Conservation (phyloP, 2,797 vertebrate genomes). For the Podarcis lilfordi region DNA sequence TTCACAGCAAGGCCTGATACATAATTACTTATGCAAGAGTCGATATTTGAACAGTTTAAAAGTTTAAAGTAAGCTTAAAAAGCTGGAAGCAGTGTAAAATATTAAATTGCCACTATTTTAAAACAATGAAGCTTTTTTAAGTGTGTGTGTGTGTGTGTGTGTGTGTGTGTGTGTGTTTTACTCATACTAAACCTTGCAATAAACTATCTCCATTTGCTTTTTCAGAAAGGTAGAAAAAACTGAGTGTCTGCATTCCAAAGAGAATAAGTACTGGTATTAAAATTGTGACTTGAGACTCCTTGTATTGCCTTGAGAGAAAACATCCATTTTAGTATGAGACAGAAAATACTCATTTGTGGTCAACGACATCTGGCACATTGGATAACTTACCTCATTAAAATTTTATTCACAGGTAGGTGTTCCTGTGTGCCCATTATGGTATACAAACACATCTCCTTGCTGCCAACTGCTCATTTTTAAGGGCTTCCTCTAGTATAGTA, state of each 20-base stretch:
- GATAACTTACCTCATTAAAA: slow-evolving; percentile 18
- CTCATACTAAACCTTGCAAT: neutral
- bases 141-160: neutral
- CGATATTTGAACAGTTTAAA: neutral
- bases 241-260: neutral
- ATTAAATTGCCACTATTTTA: neutral
- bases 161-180: neutral
- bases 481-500: neutral
- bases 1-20: neutral
- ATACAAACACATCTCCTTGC: neutral
- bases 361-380: slow-evolving; percentile 3
- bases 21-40: too few species aligned
- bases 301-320: slow-evolving; percentile 1
- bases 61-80: neutral
- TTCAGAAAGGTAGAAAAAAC: neutral
- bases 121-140: neutral
- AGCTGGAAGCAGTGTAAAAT: neutral
- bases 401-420: slow-evolving; percentile 2
- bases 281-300: neutral
- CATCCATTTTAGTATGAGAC: neutral
- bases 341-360: slow-evolving; percentile 7
- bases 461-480: neutral
- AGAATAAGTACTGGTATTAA: neutral
- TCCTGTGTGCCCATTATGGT: neutral
- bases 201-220: neutral